Evolutionary conservation across 2,888 invertebrate genomes (phyloP), one percentile per base, ranked within the genome.

Genomic region (Nyleta sp.): DNA sequence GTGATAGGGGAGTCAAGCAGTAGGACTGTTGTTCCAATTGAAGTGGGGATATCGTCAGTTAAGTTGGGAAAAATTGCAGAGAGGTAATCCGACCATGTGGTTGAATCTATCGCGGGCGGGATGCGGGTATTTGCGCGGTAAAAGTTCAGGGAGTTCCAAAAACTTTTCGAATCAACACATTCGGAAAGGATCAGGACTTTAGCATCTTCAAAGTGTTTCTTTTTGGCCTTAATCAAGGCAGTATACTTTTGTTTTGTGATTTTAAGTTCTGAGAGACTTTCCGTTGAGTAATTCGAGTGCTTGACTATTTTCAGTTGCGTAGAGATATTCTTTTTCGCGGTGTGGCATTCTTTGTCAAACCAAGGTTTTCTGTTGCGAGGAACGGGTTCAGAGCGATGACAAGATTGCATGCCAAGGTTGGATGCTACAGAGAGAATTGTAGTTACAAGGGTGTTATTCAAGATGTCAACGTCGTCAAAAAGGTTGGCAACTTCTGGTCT

Each of bases 321-420:
- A n/a, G n/a, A n/a, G n/a, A n/a, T n/a, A n/a, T n/a, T n/a, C n/a
- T n/a, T n/a, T n/a, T 28, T 48, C 11, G 24, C 48, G 2, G 15
- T n/a, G 11, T 1, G 2, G 24, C 28, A 48, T 13, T 48, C 48
- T 1, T 2, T 3, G 8, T 48, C 48, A n/a, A 48, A 48, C 48
- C 48, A 48, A 4, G 28, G 48, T 15, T 48, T 48, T n/a, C 24
- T 24, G n/a, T n/a, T n/a, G n/a, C n/a, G n/a, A n/a, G n/a, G n/a
- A n/a, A n/a, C n/a, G n/a, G n/a, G n/a, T n/a, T n/a, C n/a, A n/a
- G n/a, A n/a, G n/a, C n/a, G n/a, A n/a, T n/a, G n/a, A n/a, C n/a
- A n/a, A n/a, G n/a, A n/a, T n/a, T n/a, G n/a, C n/a, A n/a, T n/a
- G n/a, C n/a, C n/a, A n/a, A n/a, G n/a, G n/a, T n/a, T n/a, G n/a